These are phyloP conservation scores for Neuroterus valhalla DNA, from an alignment of 1,140 invertebrate genomes.

Conservation along the genomic window DNA sequence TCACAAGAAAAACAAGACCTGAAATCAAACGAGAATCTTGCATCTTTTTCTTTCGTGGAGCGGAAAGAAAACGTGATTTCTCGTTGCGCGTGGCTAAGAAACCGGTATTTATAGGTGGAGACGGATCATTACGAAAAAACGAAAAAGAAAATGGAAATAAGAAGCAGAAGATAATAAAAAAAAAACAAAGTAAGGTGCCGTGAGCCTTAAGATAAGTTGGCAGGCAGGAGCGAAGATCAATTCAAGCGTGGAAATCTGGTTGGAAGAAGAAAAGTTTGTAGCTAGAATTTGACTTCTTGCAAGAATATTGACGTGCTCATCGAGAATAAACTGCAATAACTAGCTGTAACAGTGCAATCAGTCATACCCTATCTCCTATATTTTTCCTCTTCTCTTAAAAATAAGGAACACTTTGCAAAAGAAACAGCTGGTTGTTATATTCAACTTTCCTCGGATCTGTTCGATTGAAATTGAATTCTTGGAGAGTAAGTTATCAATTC, in stretches of 20 bases:
- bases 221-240: conserved; percentile 5
- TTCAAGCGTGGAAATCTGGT: conserved; percentile 26
- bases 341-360: background rate
- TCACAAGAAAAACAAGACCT: background rate
- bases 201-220: background rate
- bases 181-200: background rate
- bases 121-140: conserved; percentile 15
- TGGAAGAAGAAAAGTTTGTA: conserved; percentile 18
- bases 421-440: background rate
- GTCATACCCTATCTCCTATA: background rate
- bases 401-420: background rate
- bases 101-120: conserved; percentile 14
- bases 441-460: background rate
- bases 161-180: background rate
- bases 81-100: conserved; percentile 26
- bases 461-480: conserved; percentile 4
- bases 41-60: background rate
- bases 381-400: conserved; percentile 2
- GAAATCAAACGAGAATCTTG: conserved; percentile 7
- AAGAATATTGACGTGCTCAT: conserved; percentile 1
- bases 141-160: background rate
- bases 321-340: conserved; percentile 24
- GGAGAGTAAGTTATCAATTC: background rate
- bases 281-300: background rate
- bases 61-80: conserved; percentile 15